Base-by-base conservation (phyloP, 2,888 invertebrate species). In the Ormyrus nitidulus region DNA sequence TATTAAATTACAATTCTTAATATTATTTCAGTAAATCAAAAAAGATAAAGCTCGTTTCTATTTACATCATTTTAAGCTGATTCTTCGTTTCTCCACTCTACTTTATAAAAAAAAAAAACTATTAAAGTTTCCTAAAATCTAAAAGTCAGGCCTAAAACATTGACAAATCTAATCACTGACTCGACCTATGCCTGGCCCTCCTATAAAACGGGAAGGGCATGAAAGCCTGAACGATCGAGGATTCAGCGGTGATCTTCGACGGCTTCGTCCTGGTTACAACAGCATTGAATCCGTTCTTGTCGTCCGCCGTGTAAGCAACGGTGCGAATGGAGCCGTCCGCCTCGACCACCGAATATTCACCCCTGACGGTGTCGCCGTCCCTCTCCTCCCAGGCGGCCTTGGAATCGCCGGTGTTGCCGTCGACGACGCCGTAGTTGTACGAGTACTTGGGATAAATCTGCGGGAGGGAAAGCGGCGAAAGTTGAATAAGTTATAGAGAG, bases 301-400 rank as follows among this genome's bases (percentile, higher is more conserved):
- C 88, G 58, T 89, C 88, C 0, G 88, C 88, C 0, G 88, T 88
- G 49, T 89, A 89, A 10, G 85, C 84, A 2, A 89, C 88, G 0
- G 87, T 88, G 7, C 88, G 84, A 61, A 88, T 86, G 6, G 86
- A 85, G 6, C 88, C 88, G 49, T 89, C 88, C 1, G 88, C 88
- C 53, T 88, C 88, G 4, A 88, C 86, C 2, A 89, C 86, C 8
- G 88, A 88, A 78, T 89, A 89, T 82, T 88, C 88, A 56, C 88
- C 88, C 64, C 85, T 87, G 1, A 89, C 88, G 5, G 83, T 84
- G 46, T 88, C 88, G 6, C 88, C 88, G 46, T 88, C 86, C 6
- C 88, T 84, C 71, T 88, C 87, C 69, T 89, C 88, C 88, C 88
- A 88, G 4, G 88, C 88, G 2, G 88, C 87, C 72, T 89, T 89